Evolutionary conservation across 2,797 vertebrate species (phyloP), one percentile per base, ranked within the genome.

Genomic region (Liparis tanakae): DNA sequence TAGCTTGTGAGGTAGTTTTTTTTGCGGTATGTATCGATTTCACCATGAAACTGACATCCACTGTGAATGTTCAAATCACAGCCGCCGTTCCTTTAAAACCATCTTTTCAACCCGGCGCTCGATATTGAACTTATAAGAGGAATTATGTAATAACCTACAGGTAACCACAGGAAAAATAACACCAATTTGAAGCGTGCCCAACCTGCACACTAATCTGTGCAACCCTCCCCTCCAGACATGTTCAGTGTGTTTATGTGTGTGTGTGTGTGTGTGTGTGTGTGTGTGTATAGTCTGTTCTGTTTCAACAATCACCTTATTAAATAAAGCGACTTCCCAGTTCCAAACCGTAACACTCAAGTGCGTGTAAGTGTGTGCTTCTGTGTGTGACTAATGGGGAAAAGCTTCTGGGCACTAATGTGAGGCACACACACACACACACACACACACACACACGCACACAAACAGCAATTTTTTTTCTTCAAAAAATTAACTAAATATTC

Each of bases 401-500:
- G 55, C 76, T 53, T 46, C 39, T 15, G 57, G 50, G 37, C 48
- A 44, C 18, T 55, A 54, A 37, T 20, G 34, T 37, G 8, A 12
- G 12, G 12, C 59, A 57, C 36, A 17, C 54, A 39, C 66, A 50
- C 62, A 63, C 67, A 63, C 64, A 61, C 65, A 50, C n/a, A n/a
- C n/a, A n/a, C n/a, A n/a, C n/a, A n/a, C n/a, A n/a, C n/a, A n/a
- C n/a, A n/a, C n/a, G 12, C 59, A 57, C 36, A 17, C 54, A 39
- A 61, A 50, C 54, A 25, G 18, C 14, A 48, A 46, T 22, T 53
- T 68, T 37, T 75, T 61, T 34, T 44, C n/a, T 76, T 30, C 25
- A n/a, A 67, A 7, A 48, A 71, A 17, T 33, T 37, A 46, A 50
- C 61, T 80, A 50, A 74, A 73, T 75, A 82, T 76, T 80, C 79